Percentiles rank a stretch among this genome's conserved stretches.
phyloP scores from a whole-genome alignment of 2,888 invertebrate genomes.

The Amphimallon solstitiale region DNA sequence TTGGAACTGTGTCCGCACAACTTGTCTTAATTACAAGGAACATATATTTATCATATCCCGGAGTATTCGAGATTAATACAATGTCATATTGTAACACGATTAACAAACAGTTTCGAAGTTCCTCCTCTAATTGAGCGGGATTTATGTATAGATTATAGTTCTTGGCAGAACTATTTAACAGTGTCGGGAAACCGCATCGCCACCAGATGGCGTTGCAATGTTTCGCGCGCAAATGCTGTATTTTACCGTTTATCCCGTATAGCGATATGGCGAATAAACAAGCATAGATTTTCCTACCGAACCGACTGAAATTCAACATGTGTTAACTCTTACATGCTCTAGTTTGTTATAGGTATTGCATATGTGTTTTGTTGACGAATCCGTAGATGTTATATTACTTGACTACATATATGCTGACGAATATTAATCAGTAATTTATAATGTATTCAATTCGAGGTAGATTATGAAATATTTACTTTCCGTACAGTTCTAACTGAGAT shows the following conservation, averaged over 20 bases:
- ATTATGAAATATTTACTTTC: too few species aligned
- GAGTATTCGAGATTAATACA: conserved; percentile 38
- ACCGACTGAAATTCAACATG: too few species aligned
- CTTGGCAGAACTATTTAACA: conserved; percentile 43
- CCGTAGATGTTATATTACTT: too few species aligned
- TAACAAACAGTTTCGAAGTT: conserved; percentile 45
- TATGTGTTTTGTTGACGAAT: too few species aligned
- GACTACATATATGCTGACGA: too few species aligned
- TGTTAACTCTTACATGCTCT: too few species aligned
- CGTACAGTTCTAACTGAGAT: too few species aligned
- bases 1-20: conserved; percentile 1
- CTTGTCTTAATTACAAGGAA: conserved; percentile 27
- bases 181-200: conserved; percentile 44
- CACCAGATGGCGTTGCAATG: conserved; percentile 41
- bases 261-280: conserved; percentile 2
- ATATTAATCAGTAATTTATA: too few species aligned
- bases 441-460: too few species aligned
- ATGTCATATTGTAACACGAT: conserved; percentile 46
- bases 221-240: conserved; percentile 26
- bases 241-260: conserved; percentile 21
- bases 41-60: conserved; percentile 35
- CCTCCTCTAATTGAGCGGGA: conserved; percentile 34
- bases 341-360: too few species aligned
- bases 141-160: conserved; percentile 45
- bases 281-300: not conserved